Base-by-base conservation (phyloP, 2,888 invertebrate genomes). In the Camponotus fellah region DNA sequence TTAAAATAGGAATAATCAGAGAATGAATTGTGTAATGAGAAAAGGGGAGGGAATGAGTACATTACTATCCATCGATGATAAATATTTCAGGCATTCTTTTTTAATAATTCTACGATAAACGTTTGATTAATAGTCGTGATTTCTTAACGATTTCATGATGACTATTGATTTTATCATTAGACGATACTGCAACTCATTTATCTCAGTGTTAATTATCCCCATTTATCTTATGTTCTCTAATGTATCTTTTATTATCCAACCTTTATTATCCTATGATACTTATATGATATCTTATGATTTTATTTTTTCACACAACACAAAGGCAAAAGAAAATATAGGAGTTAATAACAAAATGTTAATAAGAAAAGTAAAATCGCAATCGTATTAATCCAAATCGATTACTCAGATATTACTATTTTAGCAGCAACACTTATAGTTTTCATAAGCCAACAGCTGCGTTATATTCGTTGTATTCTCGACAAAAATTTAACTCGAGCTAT, bases 91-190 rank as follows among this genome's bases (percentile, higher is more conserved):
- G 34, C 34, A 43, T 46, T 60, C 56, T 77, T 72, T 80, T 62
- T 49, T 80, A 72, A 80, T 46, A 49, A 49, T 62, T 80, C 60
- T 46, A 62, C 46, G 60, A 80, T 60, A 37, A 72, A 9, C 21
- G 37, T 21, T 72, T 80, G 79, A 80, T 72, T 72, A 80, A 80
- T 80, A 53, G 26, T 12, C 37, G 60, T 46, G 60, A 80, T 80
- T 80, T 71, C 79, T 80, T 72, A 72, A 80, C 79, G 79, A 80
- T 58, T 34, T 72, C 60, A 34, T 37, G 72, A 62, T 72, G 60
- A 80, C 12, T 60, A 80, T 80, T 46, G 79, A 80, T 80, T 80
- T 80, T 80, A 72, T 80, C 60, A 80, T 80, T 80, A 80, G 79
- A 72, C 46, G 79, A 71, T 34, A 60, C 37, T 43, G 34, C 79